Evolutionary conservation across 2,113 vertebrate genomes (phyloP), one percentile per base, ranked within the genome.

Genomic region (Engraulis encrasicolus): DNA sequence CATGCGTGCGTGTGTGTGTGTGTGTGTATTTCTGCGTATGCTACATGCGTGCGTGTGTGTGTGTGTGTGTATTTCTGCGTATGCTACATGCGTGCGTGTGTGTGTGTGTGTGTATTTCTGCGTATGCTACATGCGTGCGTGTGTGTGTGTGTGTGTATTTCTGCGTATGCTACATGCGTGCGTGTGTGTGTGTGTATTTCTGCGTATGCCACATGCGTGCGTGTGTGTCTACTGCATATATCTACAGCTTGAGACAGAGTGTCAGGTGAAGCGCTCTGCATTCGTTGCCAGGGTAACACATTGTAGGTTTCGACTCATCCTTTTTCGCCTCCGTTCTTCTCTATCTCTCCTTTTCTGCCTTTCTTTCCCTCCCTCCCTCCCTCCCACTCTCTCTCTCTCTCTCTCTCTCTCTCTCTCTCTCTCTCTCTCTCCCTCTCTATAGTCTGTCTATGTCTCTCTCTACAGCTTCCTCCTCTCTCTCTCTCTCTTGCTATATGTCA

Each of bases 221-320:
- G 23, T 27, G 61, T 34, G 12, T n/a, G 9, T 9, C 3, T n/a
- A n/a, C n/a, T n/a, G n/a, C n/a, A n/a, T n/a, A n/a, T n/a, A n/a
- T n/a, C n/a, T n/a, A n/a, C n/a, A 31, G 61, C 61, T 11, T 3
- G 14, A 31, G 23, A 71, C 23, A 45, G 61, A 71, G 61, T 71
- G 61, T 71, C 23, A 27, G 61, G 61, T 71, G 61, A 71, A 34
- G 9, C 11, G 27, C n/a, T 71, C 61, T 71, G 23, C 61, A n/a
- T 66, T 34, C 23, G 90, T 93, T 93, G 91, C 91, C 92, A 48
- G 88, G 94, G 89, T 84, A 91, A 94, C 91, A 87, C 84, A 88
- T 82, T 87, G 90, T 84, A 83, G 85, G 82, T 85, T 88, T 85
- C 83, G 78, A 83, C 83, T 79, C 84, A 40, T 78, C 34, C 37